Evolutionary conservation across 1,140 invertebrate species (phyloP), one percentile per base, ranked within the genome.

Genomic region (Callitettix versicolor): DNA sequence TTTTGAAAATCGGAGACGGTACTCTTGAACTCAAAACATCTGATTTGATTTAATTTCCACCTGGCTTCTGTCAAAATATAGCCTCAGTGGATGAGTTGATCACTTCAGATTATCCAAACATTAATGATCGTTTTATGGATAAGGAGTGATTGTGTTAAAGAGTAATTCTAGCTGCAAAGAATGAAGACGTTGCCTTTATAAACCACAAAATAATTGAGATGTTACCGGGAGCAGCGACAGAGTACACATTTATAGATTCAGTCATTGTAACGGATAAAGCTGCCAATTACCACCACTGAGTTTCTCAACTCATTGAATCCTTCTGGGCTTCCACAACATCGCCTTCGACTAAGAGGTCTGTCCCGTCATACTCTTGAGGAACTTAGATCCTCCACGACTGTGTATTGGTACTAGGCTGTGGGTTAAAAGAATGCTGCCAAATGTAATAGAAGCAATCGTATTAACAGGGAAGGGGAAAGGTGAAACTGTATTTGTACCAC

Each of bases 401-500:
- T n/a, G n/a, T n/a, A n/a, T n/a, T n/a, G n/a, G n/a, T n/a, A n/a
- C n/a, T n/a, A n/a, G n/a, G n/a, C n/a, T n/a, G n/a, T n/a, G n/a
- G n/a, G n/a, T n/a, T n/a, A n/a, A n/a, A n/a, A n/a, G n/a, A n/a
- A n/a, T n/a, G n/a, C n/a, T n/a, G n/a, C n/a, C n/a, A n/a, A n/a
- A n/a, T n/a, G n/a, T n/a, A n/a, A n/a, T n/a, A n/a, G n/a, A n/a
- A n/a, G n/a, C n/a, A n/a, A n/a, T n/a, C n/a, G n/a, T n/a, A n/a
- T n/a, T n/a, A n/a, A n/a, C n/a, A 50, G 33, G 26, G 21, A 60
- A 64, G 43, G 65, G 55, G 50, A 61, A 67, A 66, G 67, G 64
- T 42, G 60, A 71, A 55, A 55, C 59, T 57, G 69, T 72, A 55
- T 48, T 73, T 3, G 65, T 72, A 50, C 66, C 69, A 41, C 57